Evolutionary conservation across 2,797 vertebrate genomes (phyloP).

Genomic region (Gastrophryne carolinensis): DNA sequence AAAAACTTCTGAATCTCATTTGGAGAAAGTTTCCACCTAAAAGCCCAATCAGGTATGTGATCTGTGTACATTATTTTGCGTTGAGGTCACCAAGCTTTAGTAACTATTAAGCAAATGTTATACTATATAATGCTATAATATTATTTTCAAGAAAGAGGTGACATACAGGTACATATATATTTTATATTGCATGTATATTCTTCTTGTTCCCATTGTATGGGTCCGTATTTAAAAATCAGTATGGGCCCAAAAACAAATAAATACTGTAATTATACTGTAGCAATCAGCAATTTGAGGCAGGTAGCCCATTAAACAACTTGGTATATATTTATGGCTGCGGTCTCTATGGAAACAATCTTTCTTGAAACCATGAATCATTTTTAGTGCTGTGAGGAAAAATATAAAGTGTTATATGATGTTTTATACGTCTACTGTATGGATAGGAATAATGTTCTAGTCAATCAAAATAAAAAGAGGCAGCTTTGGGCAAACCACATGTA

Average conservation of each 20-base stretch:
- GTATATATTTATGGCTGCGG: constrained; percentile 12
- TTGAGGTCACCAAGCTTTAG: too few relatives aligned
- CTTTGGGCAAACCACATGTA: too few relatives aligned
- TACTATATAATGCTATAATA: too few relatives aligned
- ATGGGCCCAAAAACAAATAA: background rate
- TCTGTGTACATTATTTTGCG: too few relatives aligned
- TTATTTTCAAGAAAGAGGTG: background rate
- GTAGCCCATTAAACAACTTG: constrained; percentile 3
- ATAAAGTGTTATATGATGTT: too few relatives aligned
- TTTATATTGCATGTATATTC: background rate
- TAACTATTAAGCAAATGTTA: too few relatives aligned
- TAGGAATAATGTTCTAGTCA: too few relatives aligned
- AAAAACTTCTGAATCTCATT: too few relatives aligned
- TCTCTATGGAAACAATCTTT: constrained; percentile 33
- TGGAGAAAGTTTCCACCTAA: too few relatives aligned
- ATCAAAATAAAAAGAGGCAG: too few relatives aligned
- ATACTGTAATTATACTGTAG: background rate
- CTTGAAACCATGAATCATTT: constrained; percentile 31
- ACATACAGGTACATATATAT: background rate
- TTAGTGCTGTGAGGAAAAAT: background rate
- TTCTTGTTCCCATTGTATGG: background rate
- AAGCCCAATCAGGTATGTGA: too few relatives aligned
- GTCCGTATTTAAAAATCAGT: background rate
- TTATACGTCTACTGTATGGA: too few relatives aligned
- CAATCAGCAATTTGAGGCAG: constrained; percentile 4